Evolutionary conservation across 1,140 invertebrate species (phyloP), one percentile per base, ranked within the genome.

Genomic region (Nasonia vitripennis): DNA sequence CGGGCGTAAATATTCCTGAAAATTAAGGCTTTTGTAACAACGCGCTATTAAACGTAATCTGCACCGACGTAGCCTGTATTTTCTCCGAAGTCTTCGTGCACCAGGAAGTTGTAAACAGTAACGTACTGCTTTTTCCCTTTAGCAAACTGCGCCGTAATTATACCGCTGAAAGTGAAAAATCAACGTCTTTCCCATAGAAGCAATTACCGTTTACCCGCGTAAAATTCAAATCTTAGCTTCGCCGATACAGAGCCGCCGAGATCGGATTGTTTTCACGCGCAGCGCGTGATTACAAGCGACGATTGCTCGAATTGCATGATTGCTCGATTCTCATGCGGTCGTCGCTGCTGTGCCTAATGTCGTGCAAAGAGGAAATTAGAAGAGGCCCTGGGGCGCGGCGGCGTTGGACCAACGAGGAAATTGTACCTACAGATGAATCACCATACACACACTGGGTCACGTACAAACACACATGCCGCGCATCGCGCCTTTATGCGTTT

Each of bases 281-380:
- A 71, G 10, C 27, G 23, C 68, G 68, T 17, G 27, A 71, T 17
- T n/a, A 27, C 6, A 17, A 3, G 9, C 14, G 23, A 71, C 68
- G 27, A 78, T 55, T 71, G 55, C 37, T 51, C 83, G 77, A 84
- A 84, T 84, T 84, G 78, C 68, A 84, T 80, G 78, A 84, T 84
- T 84, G 83, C 83, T 34, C 83, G 82, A 51, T 78, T 51, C 23
- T 77, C 81, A 45, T 75, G 34, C 34, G 48, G 14, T 12, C 62
- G 62, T 23, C 9, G 34, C 27, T 4, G 17, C 9, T 20, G 71
- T 27, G 41, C n/a, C n/a, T 81, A 73, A 74, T 37, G 27, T 41
- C 5, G 70, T 67, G 23, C 70, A 51, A 77, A 27, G 73, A 68
- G 55, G 51, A 83, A 83, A 45, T 45, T 23, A 67, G 73, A 62